These are phyloP conservation scores for Sturnus vulgaris DNA, from an alignment of 2,113 vertebrate genomes.

Conservation along the genomic window DNA sequence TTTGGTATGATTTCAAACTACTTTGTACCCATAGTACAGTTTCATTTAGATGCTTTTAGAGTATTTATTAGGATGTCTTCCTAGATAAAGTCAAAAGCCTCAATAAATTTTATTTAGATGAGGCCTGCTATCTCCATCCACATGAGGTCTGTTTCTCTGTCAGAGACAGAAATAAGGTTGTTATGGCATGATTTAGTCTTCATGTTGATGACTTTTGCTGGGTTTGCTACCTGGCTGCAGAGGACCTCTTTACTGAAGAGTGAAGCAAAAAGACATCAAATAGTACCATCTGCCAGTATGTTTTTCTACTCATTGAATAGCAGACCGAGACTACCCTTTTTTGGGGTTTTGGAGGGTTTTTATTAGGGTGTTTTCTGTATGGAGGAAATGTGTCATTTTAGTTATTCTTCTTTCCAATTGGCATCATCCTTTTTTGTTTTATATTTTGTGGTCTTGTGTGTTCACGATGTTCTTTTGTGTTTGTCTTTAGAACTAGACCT, in stretches of 20 bases:
- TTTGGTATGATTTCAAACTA: background rate
- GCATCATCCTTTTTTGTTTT: background rate
- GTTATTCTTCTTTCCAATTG: background rate
- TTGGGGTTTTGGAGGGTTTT: background rate
- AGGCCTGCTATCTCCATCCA: background rate
- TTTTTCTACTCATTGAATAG: background rate
- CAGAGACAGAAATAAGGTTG: background rate
- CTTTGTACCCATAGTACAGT: background rate
- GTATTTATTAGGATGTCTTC: background rate
- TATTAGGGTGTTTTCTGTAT: background rate
- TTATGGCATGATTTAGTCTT: background rate
- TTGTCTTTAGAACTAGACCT: background rate
- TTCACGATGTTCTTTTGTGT: background rate
- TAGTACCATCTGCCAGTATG: background rate
- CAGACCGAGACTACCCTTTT: background rate
- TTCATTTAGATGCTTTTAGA: background rate
- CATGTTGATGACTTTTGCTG: background rate
- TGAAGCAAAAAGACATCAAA: background rate
- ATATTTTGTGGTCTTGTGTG: background rate
- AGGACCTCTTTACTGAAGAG: background rate
- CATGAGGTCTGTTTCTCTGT: background rate
- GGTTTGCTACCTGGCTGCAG: slow-evolving; percentile 1
- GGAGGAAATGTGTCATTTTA: background rate
- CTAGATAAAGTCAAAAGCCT: background rate
- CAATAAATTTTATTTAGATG: background rate